Evolutionary conservation across 2,113 vertebrate species (phyloP).

Genomic region (Thryonomys swinderianus): DNA sequence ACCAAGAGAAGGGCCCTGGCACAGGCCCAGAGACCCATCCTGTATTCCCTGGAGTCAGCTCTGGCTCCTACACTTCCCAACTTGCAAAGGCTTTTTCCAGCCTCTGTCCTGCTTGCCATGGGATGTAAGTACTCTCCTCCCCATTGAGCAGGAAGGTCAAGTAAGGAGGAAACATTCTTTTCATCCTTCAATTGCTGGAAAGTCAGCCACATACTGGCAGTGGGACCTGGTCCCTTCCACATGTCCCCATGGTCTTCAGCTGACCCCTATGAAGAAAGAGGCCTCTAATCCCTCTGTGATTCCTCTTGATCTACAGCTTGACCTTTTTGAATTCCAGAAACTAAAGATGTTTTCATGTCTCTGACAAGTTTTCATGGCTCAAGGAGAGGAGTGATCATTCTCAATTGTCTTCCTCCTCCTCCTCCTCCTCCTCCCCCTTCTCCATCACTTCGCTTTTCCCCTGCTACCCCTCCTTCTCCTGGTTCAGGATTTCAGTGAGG

Average conservation of each 20-base stretch:
- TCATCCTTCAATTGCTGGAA: not conserved
- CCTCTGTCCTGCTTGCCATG: not conserved
- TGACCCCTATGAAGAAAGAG: not conserved
- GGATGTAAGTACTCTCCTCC: not conserved
- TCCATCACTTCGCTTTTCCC: too few relatives aligned
- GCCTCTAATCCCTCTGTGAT: not conserved
- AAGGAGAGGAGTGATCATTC: not conserved
- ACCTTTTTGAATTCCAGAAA: not conserved
- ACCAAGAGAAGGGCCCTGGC: not conserved
- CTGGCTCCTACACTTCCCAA: not conserved
- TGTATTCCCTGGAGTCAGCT: accelerated
- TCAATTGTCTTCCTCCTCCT: not conserved
- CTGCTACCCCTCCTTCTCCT: too few relatives aligned
- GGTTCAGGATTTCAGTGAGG: not conserved
- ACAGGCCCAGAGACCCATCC: accelerated
- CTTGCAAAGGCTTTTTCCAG: not conserved
- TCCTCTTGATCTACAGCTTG: not conserved
- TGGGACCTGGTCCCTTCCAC: not conserved
- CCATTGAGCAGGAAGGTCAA: not conserved
- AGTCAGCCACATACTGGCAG: not conserved
- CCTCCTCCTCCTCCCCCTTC: not conserved
- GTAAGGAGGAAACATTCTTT: not conserved
- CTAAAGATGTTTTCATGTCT: not conserved
- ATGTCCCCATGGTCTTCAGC: not conserved
- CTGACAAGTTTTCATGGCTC: not conserved